A percentile compares a stretch with the other conserved stretches of the same genome.
Evolutionary conservation across 2,113 vertebrate species (phyloP).

Genomic region (Cephalopterus ornatus): DNA sequence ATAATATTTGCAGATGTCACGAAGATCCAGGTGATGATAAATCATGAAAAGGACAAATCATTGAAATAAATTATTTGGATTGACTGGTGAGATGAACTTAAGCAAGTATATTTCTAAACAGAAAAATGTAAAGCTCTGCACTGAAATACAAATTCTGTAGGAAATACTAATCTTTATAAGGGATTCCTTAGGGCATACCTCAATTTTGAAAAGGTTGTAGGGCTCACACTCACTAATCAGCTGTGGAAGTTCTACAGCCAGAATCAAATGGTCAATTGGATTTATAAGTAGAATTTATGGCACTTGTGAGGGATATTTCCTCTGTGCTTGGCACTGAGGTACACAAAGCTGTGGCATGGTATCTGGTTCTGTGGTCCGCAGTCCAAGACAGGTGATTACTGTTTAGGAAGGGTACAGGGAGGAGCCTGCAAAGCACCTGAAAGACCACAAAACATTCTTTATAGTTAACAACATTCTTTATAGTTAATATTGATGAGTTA

Average conservation of each 20-base stretch:
- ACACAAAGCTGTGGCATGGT: background rate
- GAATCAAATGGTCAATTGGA: background rate
- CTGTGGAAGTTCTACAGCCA: background rate
- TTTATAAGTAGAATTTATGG: background rate
- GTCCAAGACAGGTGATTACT: background rate
- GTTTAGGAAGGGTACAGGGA: background rate
- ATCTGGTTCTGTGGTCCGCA: background rate
- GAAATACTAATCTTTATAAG: background rate
- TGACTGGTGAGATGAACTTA: background rate
- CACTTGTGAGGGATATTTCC: background rate
- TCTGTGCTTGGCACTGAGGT: background rate
- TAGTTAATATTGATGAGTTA: background rate
- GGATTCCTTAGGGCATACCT: background rate
- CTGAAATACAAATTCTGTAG: background rate
- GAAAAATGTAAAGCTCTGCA: background rate
- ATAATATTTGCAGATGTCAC: background rate
- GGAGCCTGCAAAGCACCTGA: background rate
- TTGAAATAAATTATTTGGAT: background rate
- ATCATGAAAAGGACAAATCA: background rate
- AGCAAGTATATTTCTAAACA: background rate
- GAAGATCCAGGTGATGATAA: background rate
- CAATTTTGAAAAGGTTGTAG: background rate
- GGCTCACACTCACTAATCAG: background rate
- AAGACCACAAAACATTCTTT: background rate
- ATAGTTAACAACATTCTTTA: background rate